Evolutionary conservation across 2,888 invertebrate species (phyloP), one percentile per base, ranked within the genome.

Genomic region (Latheticus oryzae): DNA sequence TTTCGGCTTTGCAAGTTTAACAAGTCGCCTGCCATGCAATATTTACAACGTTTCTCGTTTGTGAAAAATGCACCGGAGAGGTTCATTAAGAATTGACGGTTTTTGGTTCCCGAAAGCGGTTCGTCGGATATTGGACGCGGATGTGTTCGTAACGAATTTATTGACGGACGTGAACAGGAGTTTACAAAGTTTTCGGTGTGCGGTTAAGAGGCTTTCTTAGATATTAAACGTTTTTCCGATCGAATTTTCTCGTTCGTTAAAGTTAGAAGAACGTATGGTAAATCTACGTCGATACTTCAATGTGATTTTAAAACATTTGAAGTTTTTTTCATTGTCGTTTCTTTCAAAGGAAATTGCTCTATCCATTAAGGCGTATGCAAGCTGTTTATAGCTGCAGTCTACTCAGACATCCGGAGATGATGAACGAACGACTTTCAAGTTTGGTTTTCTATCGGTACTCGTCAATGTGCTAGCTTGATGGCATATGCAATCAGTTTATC

Each of bases 141-240:
- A 35, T 35, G 35, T 35, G n/a, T n/a, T n/a, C 17, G 12, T 32
- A 32, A 32, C 32, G 32, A 32, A 32, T 32, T 32, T 32, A 32
- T 32, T 13, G 32, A n/a, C 32, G 32, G 32, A 32, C 32, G 32
- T 32, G 32, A 32, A 32, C 32, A 32, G 15, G n/a, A n/a, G n/a
- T 16, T 32, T 32, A 16, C 32, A 32, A 32, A 32, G 13, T 32
- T 32, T 13, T n/a, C 4, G 9, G 13, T 15, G 32, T 7, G 11
- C 3, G 13, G n/a, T 32, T 32, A 16, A 11, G n/a, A 7, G 32
- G 13, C 13, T 32, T 13, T 13, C 3, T 7, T 13, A 13, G 12
- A 32, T 5, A 8, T 16, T 13, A 11, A 15, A 4, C 16, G 13
- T 21, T 7, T 5, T 21, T 21, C 7, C 21, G 32, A 5, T 2